These are phyloP conservation scores for Busseola fusca DNA, from an alignment of 2,888 invertebrate genomes.

Conservation along the genomic window DNA sequence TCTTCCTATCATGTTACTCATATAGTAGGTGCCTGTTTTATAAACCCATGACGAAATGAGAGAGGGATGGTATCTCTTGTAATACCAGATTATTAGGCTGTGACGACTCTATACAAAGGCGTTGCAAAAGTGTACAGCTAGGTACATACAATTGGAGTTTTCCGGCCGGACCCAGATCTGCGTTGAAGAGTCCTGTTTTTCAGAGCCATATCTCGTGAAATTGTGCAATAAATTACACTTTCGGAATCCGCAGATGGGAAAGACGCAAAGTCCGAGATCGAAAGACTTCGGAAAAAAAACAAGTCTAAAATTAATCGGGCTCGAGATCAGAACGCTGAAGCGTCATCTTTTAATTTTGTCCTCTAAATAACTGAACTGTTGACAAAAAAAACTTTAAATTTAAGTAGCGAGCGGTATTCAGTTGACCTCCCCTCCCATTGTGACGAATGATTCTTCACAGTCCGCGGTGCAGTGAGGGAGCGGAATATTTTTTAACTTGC, in stretches of 20 bases:
- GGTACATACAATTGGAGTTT: not conserved
- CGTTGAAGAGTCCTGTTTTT: not conserved
- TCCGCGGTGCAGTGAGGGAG: constrained; percentile 56
- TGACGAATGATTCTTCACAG: constrained; percentile 61
- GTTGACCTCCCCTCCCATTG: constrained; percentile 48
- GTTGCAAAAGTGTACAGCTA: not conserved
- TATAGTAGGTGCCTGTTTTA: not conserved
- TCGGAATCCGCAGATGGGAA: not conserved
- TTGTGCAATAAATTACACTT: not conserved
- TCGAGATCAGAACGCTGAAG: constrained; percentile 37
- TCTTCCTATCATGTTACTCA: not conserved
- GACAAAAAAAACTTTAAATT: constrained; percentile 49
- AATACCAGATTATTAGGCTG: not conserved
- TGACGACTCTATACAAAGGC: not conserved
- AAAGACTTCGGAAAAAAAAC: not conserved
- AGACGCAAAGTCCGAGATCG: not conserved
- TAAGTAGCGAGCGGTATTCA: constrained; percentile 48
- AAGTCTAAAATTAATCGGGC: constrained; percentile 25
- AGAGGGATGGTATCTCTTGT: not conserved
- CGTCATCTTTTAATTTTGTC: constrained; percentile 65
- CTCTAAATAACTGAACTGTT: constrained; percentile 51
- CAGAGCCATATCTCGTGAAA: constrained; percentile 4
- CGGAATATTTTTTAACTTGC: constrained; percentile 22
- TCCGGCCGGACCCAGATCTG: not conserved
- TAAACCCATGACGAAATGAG: not conserved